Evolutionary conservation across 2,113 vertebrate genomes (phyloP), one percentile per base, ranked within the genome.

Genomic region (Salvelinus fontinalis): DNA sequence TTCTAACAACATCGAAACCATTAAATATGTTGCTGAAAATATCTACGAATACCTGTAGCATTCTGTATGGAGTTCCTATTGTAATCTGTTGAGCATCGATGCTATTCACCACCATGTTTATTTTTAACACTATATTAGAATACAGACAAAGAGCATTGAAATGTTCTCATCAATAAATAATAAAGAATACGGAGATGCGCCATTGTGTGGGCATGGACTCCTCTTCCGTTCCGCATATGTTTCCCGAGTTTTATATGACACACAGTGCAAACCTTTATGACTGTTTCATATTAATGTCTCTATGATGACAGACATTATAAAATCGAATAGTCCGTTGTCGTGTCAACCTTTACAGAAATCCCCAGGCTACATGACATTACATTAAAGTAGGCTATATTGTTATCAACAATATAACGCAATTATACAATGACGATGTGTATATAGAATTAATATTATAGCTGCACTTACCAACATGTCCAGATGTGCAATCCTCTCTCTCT

Each of bases 161-260:
- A 57, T 75, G 78, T 65, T 49, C 59, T 62, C 80, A 85, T 74
- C 49, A 84, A 83, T 85, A 77, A 83, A 80, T 88, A 1, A 85
- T 83, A 80, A 74, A 74, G 74, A 75, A 81, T 78, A 74, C 44
- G 49, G 64, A 87, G 73, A 75, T 62, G 16, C 62, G 24, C 75
- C 44, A 27, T 48, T 54, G 51, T 54, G 1, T 7, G 2, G 31
- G 18, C 2, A 48, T 59, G 44, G 18, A 34, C 59, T 62, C n/a
- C 59, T 24, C 8, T 62, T 24, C 20, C 1, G 0, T 62, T 62
- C 13, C n/a, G 59, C 59, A 22, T 62, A 8, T 62, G 59, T 62
- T 62, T 24, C 1, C 3, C 49, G 51, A 18, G 51, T 54, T 54
- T 16, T 16, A 54, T 54, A 18, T 16, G 3, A 54, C 16, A 16